phyloP scores from a whole-genome alignment of 2,888 invertebrate species.

The Drosophila kanekoi region DNA sequence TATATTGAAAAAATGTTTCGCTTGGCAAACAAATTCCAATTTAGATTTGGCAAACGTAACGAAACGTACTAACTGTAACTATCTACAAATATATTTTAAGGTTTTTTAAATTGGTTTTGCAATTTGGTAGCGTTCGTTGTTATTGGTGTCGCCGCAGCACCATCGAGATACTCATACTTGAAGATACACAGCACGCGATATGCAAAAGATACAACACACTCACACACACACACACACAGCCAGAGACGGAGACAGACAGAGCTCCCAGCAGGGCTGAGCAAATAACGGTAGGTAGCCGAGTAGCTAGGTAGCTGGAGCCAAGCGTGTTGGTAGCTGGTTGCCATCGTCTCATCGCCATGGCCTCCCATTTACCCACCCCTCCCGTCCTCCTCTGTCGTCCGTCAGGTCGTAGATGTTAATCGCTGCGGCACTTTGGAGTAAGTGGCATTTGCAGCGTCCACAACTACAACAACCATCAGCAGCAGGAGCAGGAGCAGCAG shows the following conservation, averaged over 20 bases:
- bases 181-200: conserved; percentile 70
- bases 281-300: conserved; percentile 65
- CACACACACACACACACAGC: conserved; percentile 19
- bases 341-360: conserved; percentile 30
- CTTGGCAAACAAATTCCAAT: conserved; percentile 51
- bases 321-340: conserved; percentile 44
- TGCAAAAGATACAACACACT: conserved; percentile 66
- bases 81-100: conserved; percentile 55
- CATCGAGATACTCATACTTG: conserved; percentile 73
- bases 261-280: conserved; percentile 40
- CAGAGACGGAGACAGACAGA: conserved; percentile 24
- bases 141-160: conserved; percentile 48
- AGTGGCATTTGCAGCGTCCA: conserved; percentile 77
- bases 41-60: conserved; percentile 52
- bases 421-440: conserved; percentile 79
- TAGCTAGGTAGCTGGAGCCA: conserved; percentile 23
- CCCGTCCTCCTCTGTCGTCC: conserved; percentile 36
- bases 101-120: conserved; percentile 74
- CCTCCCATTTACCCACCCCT: conserved; percentile 10
- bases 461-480: conserved; percentile 33
- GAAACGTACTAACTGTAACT: conserved; percentile 49
- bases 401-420: conserved; percentile 80
- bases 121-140: conserved; percentile 53
- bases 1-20: conserved; percentile 35
- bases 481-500: conserved; percentile 19